Evolutionary conservation across 2,797 vertebrate species (phyloP).

Genomic region (Urosaurus nigricauda): DNA sequence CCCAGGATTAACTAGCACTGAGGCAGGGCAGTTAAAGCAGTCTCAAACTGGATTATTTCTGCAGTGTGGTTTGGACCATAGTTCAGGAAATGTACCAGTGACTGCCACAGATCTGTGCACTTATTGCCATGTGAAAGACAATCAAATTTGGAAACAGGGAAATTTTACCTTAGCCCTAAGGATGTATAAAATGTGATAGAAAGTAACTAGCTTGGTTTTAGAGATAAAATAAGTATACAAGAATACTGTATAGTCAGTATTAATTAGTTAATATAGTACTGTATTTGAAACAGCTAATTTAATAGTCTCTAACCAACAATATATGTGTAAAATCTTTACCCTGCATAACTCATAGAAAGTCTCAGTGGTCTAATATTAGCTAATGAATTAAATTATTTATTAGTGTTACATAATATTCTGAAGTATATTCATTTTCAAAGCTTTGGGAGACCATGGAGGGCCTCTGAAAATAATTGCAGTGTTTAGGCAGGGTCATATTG

Average conservation of each 20-base stretch:
- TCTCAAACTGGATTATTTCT: too few relatives aligned
- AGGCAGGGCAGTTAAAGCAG: too few relatives aligned
- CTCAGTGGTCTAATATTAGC: not conserved
- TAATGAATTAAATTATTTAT: constrained; percentile 19
- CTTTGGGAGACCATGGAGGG: not conserved
- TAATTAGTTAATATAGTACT: not conserved
- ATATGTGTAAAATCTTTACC: not conserved
- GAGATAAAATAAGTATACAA: not conserved
- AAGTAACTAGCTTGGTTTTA: not conserved
- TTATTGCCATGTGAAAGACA: not conserved
- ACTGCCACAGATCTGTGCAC: not conserved
- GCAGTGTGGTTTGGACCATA: not conserved
- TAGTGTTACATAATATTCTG: not conserved
- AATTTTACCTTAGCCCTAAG: not conserved
- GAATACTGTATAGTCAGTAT: not conserved
- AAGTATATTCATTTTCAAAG: not conserved
- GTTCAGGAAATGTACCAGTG: not conserved
- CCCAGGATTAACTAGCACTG: too few relatives aligned
- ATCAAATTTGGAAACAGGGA: not conserved
- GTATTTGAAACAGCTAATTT: not conserved
- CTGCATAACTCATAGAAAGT: not conserved
- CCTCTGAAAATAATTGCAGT: not conserved
- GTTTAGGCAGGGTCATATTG: not conserved
- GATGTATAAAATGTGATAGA: constrained; percentile 2
- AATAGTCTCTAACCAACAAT: not conserved